Percentiles rank a stretch among this genome's conserved stretches.
phyloP scores from a whole-genome alignment of 2,888 invertebrate genomes.

The Chloroclysta siterata region DNA sequence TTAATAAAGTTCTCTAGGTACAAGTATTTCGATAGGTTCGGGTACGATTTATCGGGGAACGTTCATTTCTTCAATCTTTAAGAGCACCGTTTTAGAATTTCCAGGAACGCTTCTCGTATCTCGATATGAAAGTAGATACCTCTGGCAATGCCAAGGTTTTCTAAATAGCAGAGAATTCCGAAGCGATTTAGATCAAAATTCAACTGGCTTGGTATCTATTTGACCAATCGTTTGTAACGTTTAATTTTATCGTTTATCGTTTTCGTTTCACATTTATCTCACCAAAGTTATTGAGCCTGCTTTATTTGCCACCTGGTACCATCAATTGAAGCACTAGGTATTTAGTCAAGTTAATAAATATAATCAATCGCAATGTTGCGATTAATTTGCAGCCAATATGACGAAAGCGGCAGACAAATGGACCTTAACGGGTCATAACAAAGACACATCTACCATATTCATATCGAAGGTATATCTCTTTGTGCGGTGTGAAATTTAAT shows the following conservation, averaged over 20 bases:
- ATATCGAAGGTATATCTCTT: background rate
- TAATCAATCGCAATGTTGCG: too few relatives aligned
- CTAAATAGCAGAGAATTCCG: background rate
- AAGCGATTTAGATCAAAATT: background rate
- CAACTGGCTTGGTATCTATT: background rate
- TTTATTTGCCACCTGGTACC: too few relatives aligned
- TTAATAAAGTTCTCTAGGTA: slow-evolving; percentile 38
- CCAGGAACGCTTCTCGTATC: background rate
- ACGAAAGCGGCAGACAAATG: too few relatives aligned
- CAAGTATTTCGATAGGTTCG: slow-evolving; percentile 26
- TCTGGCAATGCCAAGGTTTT: background rate
- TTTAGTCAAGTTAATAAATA: too few relatives aligned
- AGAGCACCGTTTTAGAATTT: slow-evolving; percentile 18
- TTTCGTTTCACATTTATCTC: too few relatives aligned
- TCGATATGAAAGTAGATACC: slow-evolving; percentile 4
- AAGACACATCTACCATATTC: background rate
- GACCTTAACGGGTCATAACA: background rate
- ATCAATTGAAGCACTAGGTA: too few relatives aligned
- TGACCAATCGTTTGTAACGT: background rate
- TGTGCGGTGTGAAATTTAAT: too few relatives aligned
- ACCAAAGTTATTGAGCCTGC: too few relatives aligned
- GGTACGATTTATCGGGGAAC: slow-evolving; percentile 33
- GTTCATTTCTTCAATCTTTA: slow-evolving; percentile 19
- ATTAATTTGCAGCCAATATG: too few relatives aligned
- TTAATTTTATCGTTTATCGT: too few relatives aligned